A percentile compares a stretch with the other conserved stretches of the same genome.
phyloP scores from a whole-genome alignment of 2,888 invertebrate species.

The Alloplasta piceator region DNA sequence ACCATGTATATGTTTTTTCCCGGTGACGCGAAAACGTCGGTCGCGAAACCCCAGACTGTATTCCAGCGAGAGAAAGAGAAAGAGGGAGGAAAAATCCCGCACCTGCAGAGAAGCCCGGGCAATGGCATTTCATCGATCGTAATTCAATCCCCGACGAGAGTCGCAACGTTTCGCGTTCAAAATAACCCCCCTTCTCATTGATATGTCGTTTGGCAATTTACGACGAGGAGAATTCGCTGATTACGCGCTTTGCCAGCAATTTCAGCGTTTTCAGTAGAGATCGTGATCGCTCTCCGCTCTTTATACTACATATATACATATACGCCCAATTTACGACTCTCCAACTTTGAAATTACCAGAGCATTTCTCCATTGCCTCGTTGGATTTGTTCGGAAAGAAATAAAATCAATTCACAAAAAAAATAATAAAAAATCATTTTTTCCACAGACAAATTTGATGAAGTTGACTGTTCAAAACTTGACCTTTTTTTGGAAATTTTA shows the following conservation, averaged over 20 bases:
- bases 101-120: constrained; percentile 22
- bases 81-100: constrained; percentile 8
- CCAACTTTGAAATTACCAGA: too few relatives aligned
- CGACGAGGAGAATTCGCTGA: constrained; percentile 3
- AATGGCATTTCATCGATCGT: constrained; percentile 59
- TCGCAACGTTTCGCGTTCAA: constrained; percentile 43
- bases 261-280: neutral
- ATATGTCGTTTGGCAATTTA: constrained; percentile 6
- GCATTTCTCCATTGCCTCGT: too few relatives aligned
- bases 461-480: too few relatives aligned
- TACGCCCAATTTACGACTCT: too few relatives aligned
- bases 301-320: too few relatives aligned
- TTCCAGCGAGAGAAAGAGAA: constrained; percentile 1
- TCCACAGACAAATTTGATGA: too few relatives aligned
- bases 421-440: too few relatives aligned
- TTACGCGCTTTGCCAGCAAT: constrained; percentile 13
- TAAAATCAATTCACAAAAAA: too few relatives aligned
- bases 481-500: too few relatives aligned
- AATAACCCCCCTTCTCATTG: neutral
- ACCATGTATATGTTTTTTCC: constrained; percentile 34
- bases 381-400: too few relatives aligned
- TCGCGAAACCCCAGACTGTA: constrained; percentile 19
- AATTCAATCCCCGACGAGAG: constrained; percentile 49
- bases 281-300: neutral
- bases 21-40: constrained; percentile 48